Percentiles rank a stretch among this genome's conserved stretches.
These are phyloP conservation scores for Aphis craccivora DNA, from an alignment of 1,140 invertebrate species.

Conservation along the genomic window DNA sequence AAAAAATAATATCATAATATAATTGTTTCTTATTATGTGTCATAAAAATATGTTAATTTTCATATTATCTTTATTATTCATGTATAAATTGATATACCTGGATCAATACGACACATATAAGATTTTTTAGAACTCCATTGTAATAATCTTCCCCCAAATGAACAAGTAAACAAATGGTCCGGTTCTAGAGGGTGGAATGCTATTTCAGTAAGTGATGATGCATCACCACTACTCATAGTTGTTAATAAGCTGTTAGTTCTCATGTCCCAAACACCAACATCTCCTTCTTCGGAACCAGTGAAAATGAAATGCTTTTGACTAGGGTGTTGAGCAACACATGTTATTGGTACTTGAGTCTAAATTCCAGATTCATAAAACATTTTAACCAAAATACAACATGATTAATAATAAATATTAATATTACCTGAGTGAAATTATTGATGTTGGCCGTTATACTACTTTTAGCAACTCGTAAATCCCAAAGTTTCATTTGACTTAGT, in stretches of 20 bases:
- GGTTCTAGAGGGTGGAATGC: slow-evolving; percentile 51
- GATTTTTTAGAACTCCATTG: slow-evolving; percentile 57
- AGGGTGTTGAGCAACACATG: slow-evolving; percentile 55
- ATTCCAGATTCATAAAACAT: background rate
- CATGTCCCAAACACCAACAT: slow-evolving; percentile 52
- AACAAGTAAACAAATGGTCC: slow-evolving; percentile 46
- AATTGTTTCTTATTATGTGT: no score
- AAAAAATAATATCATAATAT: background rate
- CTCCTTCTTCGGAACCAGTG: slow-evolving; percentile 53
- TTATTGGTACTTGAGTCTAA: slow-evolving; percentile 47
- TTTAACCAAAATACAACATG: background rate
- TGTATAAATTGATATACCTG: background rate
- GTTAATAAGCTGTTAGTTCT: slow-evolving; percentile 40
- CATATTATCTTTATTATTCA: background rate
- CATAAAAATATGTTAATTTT: background rate
- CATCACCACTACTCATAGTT: slow-evolving; percentile 44
- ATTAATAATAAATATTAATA: background rate
- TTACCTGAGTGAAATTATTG: slow-evolving; percentile 51
- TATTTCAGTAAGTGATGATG: slow-evolving; percentile 31
- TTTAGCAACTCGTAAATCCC: slow-evolving; percentile 47
- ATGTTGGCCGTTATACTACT: background rate
- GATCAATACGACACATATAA: slow-evolving; percentile 10
- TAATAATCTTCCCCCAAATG: slow-evolving; percentile 44
- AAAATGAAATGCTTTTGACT: slow-evolving; percentile 56
- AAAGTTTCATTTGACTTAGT: slow-evolving; percentile 47